These are phyloP conservation scores for Rhinoderma darwinii DNA, from an alignment of 2,113 vertebrate genomes.

Conservation along the genomic window DNA sequence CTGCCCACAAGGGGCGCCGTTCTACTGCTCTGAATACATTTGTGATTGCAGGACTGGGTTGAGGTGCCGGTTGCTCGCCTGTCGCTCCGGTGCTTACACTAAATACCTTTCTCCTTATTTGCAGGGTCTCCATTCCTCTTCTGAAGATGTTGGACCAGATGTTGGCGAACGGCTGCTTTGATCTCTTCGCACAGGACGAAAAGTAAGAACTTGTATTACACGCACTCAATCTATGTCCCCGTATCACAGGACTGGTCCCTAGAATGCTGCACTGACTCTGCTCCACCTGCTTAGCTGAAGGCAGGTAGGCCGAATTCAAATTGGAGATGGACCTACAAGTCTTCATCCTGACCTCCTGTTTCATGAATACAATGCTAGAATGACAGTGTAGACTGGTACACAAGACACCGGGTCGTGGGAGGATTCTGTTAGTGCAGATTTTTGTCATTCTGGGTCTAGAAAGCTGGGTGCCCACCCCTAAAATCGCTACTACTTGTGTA, in stretches of 20 bases:
- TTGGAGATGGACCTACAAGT: neutral
- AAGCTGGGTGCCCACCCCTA: no score
- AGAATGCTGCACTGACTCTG: no score
- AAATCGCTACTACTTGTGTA: no score
- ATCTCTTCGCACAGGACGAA: constrained; percentile 78
- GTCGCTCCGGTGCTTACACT: no score
- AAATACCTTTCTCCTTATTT: neutral
- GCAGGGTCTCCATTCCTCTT: constrained; percentile 87
- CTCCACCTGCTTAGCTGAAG: no score
- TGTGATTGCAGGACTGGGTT: neutral
- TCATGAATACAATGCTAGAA: neutral
- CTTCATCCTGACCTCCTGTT: neutral
- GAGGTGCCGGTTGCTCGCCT: no score
- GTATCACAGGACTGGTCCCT: no score
- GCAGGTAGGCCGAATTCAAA: no score
- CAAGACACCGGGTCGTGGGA: no score
- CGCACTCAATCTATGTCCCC: neutral
- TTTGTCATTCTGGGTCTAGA: no score
- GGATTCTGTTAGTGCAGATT: no score
- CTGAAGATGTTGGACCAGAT: constrained; percentile 91
- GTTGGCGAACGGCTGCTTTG: constrained; percentile 85
- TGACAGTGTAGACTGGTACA: neutral
- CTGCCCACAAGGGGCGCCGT: neutral
- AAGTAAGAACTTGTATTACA: constrained; percentile 75
- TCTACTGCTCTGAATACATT: neutral